These are phyloP conservation scores for Bradypus variegatus DNA, from an alignment of 2,797 vertebrate genomes.

Conservation along the genomic window DNA sequence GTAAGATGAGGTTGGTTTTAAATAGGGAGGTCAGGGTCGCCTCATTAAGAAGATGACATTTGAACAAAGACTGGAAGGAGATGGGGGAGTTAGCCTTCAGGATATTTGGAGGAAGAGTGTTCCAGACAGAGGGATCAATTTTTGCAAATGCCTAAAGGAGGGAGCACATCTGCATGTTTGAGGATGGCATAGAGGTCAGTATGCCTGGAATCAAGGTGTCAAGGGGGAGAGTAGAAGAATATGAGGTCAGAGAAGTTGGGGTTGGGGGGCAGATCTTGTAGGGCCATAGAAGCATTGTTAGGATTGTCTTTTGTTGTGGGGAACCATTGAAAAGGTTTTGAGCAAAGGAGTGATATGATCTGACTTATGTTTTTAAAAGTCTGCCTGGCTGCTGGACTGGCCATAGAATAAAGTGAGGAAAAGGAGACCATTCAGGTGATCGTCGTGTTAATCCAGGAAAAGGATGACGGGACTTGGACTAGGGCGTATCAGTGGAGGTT, in stretches of 20 bases:
- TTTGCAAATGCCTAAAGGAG: not conserved
- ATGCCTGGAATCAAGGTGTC: not conserved
- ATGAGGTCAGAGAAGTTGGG: not conserved
- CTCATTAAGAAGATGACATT: not conserved
- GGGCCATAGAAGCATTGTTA: not conserved
- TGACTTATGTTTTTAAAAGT: not conserved
- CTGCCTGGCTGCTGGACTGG: not conserved
- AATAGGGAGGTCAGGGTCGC: not conserved
- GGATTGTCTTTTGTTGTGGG: not conserved
- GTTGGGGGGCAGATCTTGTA: not conserved
- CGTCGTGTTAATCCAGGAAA: not conserved
- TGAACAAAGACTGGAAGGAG: slow-evolving; percentile 9
- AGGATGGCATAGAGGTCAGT: not conserved
- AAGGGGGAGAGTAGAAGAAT: not conserved
- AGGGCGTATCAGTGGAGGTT: not conserved
- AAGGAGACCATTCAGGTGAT: not conserved
- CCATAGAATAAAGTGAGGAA: not conserved
- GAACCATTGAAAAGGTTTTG: slow-evolving; percentile 9
- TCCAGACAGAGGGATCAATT: not conserved
- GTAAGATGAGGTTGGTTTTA: not conserved
- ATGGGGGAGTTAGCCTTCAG: not conserved
- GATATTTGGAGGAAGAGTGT: not conserved
- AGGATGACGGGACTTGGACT: not conserved
- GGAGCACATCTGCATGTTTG: not conserved
- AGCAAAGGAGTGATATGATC: not conserved